Evolutionary conservation across 2,113 vertebrate species (phyloP).

Genomic region (Pavo muticus): DNA sequence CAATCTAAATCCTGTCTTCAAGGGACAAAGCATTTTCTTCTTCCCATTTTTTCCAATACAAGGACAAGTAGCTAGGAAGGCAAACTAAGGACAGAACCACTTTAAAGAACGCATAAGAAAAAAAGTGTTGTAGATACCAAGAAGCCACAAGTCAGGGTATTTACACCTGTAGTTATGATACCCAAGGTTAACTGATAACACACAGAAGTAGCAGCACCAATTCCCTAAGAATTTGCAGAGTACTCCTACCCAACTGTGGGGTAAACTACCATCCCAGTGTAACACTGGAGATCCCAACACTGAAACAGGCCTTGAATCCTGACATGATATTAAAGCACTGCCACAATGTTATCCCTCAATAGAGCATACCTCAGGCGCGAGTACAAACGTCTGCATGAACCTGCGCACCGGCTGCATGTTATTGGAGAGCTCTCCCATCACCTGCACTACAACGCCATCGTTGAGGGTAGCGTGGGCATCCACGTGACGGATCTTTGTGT

Average conservation of each 20-base stretch:
- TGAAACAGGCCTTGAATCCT: neutral
- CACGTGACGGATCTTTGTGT: conserved; percentile 96
- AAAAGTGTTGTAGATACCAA: neutral
- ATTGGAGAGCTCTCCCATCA: conserved; percentile 98
- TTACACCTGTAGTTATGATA: neutral
- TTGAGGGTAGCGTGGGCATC: conserved; percentile 96
- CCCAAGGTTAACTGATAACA: accelerated
- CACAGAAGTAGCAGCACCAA: accelerated
- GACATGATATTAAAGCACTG: accelerated
- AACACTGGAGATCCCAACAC: neutral
- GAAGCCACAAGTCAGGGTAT: neutral
- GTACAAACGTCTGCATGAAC: conserved; percentile 98
- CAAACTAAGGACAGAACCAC: neutral
- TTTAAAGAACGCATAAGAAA: neutral
- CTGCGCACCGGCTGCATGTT: conserved; percentile 97
- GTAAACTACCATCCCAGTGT: neutral
- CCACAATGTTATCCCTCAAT: accelerated
- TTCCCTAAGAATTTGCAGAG: neutral
- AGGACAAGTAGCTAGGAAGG: neutral
- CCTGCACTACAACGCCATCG: conserved; percentile 96
- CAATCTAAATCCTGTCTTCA: neutral
- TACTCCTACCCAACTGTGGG: neutral
- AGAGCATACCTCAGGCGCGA: conserved; percentile 91
- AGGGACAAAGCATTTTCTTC: neutral
- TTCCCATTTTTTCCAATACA: neutral